Percentiles rank a stretch among this genome's conserved stretches.
phyloP scores from a whole-genome alignment of 2,888 invertebrate species.

The Dolichopus griseipennis region DNA sequence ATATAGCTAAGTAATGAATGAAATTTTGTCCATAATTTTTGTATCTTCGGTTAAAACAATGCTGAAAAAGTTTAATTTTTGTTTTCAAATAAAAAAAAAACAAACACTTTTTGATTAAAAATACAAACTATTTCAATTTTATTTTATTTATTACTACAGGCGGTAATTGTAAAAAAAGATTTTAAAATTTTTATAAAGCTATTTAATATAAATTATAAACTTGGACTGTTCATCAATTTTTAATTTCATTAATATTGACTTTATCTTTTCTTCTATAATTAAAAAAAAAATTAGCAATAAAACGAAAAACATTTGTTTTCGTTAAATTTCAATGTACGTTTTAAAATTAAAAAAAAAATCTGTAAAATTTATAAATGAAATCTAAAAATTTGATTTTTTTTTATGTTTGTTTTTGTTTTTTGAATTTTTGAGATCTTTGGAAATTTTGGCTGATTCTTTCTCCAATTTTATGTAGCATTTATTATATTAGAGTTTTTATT shows the following conservation, averaged over 20 bases:
- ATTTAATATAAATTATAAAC: constrained; percentile 6
- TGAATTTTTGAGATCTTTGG: constrained; percentile 4
- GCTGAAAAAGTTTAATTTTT: too few species aligned
- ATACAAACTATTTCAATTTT: background rate
- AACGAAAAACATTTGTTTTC: background rate
- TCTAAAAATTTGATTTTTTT: background rate
- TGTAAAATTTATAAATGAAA: background rate
- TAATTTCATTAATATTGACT: constrained; percentile 4
- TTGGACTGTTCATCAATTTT: background rate
- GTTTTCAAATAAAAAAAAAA: too few species aligned
- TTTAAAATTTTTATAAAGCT: constrained; percentile 4
- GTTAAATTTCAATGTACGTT: background rate
- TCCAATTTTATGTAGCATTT: background rate
- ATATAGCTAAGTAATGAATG: too few species aligned
- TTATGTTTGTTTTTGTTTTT: background rate
- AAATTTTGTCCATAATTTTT: too few species aligned
- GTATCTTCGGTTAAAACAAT: too few species aligned
- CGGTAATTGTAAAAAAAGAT: constrained; percentile 5
- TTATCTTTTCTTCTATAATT: background rate
- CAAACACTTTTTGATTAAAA: too few species aligned
- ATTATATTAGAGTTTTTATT: background rate
- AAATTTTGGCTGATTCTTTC: background rate
- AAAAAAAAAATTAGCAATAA: background rate
- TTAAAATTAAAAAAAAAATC: background rate
- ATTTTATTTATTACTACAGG: background rate